Base-by-base conservation (phyloP, 2,113 vertebrate genomes). In the Catharus fuscescens region DNA sequence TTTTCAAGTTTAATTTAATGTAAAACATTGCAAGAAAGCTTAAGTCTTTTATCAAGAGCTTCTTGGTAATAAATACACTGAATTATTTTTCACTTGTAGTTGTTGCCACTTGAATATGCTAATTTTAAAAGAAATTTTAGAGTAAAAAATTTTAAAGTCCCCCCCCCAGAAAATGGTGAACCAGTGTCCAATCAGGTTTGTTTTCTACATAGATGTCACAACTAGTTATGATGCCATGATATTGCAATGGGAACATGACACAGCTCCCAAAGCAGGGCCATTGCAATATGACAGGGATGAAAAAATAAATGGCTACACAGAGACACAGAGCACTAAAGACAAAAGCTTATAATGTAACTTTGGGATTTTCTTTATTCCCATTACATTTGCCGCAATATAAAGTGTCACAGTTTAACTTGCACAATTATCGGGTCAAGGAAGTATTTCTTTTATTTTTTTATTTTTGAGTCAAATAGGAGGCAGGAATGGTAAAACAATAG, bases 191-290 rank as follows among this genome's bases (percentile, higher is more conserved):
- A 6, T n/a, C 44, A 29, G 3, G 3, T 26, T 89, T 91, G 2
- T 45, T 74, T 50, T 29, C 20, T 44, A 29, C 12, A 14, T 3
- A 56, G 26, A 73, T 12, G 32, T 3, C 10, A 44, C 38, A 52
- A 9, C 1, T 40, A 13, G 7, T 12, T 23, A 21, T 7, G 47
- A 10, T 44, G 16, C 2, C n/a, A 25, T 1, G 1, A 10, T 16
- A 62, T n/a, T 25, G 7, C 6, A 44, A 23, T 2, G 32, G n/a
- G 21, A 80, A 5, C 6, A 18, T 1, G 4, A 25, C 8, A 20
- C 2, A 14, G 6, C 42, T 23, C 14, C 29, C 26, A 45, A 53
- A 57, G 12, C 5, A 53, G 67, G 5, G 12, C 24, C 14, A 10
- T 24, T 40, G 6, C 14, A 28, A 20, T 28, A n/a, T 20, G 70